Base-by-base conservation (phyloP, 2,797 vertebrate species). In the Etheostoma nigrum region DNA sequence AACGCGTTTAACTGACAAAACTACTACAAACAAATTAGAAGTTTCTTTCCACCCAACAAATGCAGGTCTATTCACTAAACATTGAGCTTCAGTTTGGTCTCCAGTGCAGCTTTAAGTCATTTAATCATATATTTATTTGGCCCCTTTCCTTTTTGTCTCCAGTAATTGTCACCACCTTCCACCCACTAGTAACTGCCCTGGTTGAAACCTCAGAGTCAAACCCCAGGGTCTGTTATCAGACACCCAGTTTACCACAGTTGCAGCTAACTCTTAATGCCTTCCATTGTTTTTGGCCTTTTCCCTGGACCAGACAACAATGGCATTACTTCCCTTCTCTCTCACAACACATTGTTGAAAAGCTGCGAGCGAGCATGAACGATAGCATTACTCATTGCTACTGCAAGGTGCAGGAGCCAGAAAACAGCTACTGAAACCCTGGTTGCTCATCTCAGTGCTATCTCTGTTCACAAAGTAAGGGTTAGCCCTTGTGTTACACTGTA, bases 251-350 rank as follows among this genome's bases (percentile, higher is more conserved):
- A 18, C 74, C 47, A 47, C 57, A 76, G 67, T 63, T 27, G 27
- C 54, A 67, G 65, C 65, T 14, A 60, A 58, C 36, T 33, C 67
- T 63, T 69, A 76, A 79, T 70, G 45, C 54, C 58, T 54, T 36
- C 45, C 49, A 69, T 87, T 88, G 81, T 88, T 74, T 80, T 74
- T 64, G 0, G 45, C 19, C 13, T 74, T 84, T 86, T 81, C 71
- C 55, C 68, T 2, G 4, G 51, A 53, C n/a, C 51, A 61, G 79
- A 82, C 72, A 86, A 82, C 78, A 82, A 89, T 88, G 72, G 71
- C 54, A 11, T 42, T 71, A 72, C 78, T 88, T 89, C 78, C 80
- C 72, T 18, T 76, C 59, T 76, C 30, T 75, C 42, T 74, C 42
- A 48, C 63, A n/a, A 15, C 42, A 12, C 63, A 30, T 54, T 68